Evolutionary conservation across 1,140 invertebrate genomes (phyloP).

Genomic region (Temnothorax nylanderi): DNA sequence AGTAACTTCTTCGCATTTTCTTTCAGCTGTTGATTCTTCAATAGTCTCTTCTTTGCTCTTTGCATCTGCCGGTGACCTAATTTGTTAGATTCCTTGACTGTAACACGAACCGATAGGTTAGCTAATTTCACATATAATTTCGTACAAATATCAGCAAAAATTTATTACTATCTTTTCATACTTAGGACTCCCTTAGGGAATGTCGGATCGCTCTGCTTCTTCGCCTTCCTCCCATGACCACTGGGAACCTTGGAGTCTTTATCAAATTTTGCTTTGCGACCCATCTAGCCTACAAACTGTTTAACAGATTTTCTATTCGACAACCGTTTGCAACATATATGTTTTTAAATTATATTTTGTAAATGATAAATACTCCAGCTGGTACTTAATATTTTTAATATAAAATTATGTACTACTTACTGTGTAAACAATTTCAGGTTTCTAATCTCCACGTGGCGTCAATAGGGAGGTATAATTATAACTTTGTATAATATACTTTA

Average conservation of each 20-base stretch:
- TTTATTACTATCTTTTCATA: slow-evolving; percentile 73
- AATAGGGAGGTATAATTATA: not conserved
- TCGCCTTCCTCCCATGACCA: slow-evolving; percentile 93
- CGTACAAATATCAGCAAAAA: slow-evolving; percentile 66
- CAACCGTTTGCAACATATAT: not conserved
- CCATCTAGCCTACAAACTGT: slow-evolving; percentile 87
- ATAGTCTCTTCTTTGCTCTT: slow-evolving; percentile 87
- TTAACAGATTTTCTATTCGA: not conserved
- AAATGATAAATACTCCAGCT: not conserved
- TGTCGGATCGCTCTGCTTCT: slow-evolving; percentile 92
- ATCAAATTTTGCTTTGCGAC: slow-evolving; percentile 94
- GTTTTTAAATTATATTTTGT: not conserved
- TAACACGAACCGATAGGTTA: slow-evolving; percentile 48
- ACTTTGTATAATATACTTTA: not conserved
- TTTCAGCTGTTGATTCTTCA: slow-evolving; percentile 85
- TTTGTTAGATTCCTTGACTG: slow-evolving; percentile 85
- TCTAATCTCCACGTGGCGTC: not conserved
- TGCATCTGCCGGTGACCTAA: slow-evolving; percentile 90
- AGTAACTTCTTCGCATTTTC: slow-evolving; percentile 82
- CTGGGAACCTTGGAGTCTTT: slow-evolving; percentile 88
- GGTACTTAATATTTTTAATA: not conserved
- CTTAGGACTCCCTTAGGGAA: slow-evolving; percentile 88
- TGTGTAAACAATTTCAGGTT: not conserved
- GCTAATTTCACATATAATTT: slow-evolving; percentile 16
- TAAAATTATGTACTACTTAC: not conserved